Percentiles rank a stretch among this genome's conserved stretches.
phyloP scores from a whole-genome alignment of 35 echinoderm and acorn worm genomes.

The Patiria miniata region DNA sequence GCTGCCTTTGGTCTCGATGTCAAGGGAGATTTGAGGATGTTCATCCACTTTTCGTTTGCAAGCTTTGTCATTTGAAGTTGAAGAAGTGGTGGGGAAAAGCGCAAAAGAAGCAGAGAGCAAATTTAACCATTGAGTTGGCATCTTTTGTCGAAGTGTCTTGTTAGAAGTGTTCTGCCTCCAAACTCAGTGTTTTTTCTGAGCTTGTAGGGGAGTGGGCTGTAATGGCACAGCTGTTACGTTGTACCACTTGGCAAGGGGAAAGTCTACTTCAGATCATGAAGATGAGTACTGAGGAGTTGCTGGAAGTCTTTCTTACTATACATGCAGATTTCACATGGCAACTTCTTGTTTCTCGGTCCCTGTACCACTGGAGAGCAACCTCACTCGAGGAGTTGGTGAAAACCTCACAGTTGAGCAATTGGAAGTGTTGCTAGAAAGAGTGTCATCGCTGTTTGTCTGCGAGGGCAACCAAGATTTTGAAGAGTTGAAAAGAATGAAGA shows the following conservation, averaged over 20 bases:
- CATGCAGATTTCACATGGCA: not conserved
- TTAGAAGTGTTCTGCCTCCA: not conserved
- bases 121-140: not conserved
- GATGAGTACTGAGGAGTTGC: not conserved
- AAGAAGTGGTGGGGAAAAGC: conserved; percentile 23
- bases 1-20: conserved; percentile 29
- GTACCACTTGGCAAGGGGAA: not conserved
- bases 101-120: not conserved
- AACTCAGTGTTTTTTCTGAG: not conserved
- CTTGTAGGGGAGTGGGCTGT: not conserved
- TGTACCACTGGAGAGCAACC: not conserved
- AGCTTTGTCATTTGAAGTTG: conserved; percentile 32
- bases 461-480: not conserved
- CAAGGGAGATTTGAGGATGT: not conserved
- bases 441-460: not conserved
- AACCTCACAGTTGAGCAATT: not conserved
- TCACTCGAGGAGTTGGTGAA: not conserved
- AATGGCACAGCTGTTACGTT: not conserved
- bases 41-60: conserved; percentile 41
- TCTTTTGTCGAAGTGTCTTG: not conserved
- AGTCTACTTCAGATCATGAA: not conserved
- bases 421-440: not conserved
- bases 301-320: not conserved
- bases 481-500: not conserved
- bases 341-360: not conserved